Base-by-base conservation (phyloP, 2,797 vertebrate species). In the Amniataba percoides region DNA sequence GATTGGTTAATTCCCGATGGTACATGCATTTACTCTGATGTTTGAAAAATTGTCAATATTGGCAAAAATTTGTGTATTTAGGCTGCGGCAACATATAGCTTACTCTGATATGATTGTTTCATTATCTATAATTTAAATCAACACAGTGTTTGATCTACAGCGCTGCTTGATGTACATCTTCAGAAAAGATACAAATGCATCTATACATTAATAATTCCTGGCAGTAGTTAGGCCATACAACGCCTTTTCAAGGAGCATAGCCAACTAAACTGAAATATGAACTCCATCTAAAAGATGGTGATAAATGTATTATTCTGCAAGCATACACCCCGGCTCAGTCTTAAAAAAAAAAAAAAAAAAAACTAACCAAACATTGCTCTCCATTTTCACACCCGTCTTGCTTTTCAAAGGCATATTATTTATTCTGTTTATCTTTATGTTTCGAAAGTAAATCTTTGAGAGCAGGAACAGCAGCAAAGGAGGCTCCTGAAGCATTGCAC, bases 381-480 rank as follows among this genome's bases (percentile, higher is more conserved):
- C 45, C 18, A 23, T 89, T 87, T 80, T 81, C 48, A 74, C 49
- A 12, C 78, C 76, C 46, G 19, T 83, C 74, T 80, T 68, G 69
- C 27, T 82, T 86, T 88, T 85, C 77, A 85, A 83, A 89, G 58
- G 56, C 15, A 48, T 42, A 67, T 89, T 84, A 82, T 91, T 84
- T 90, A 89, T 91, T 90, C 74, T 81, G 81, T 91, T 91, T 92
- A 85, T 90, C 81, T 77, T 85, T 74, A 80, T 71, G 77, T 83
- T 88, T 87, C 77, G 49, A 87, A 90, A 88, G 88, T 87, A 84
- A 91, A 89, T 82, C 84, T 87, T 89, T 84, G 78, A 71, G 65
- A 71, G 73, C 60, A 66, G 73, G 74, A 83, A 45, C 78, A 74
- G 84, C 78, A 74, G 81, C 87, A 59, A 74, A 78, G 72, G 77